Evolutionary conservation across 2,113 vertebrate genomes (phyloP).

Genomic region (Elgaria multicarinata): DNA sequence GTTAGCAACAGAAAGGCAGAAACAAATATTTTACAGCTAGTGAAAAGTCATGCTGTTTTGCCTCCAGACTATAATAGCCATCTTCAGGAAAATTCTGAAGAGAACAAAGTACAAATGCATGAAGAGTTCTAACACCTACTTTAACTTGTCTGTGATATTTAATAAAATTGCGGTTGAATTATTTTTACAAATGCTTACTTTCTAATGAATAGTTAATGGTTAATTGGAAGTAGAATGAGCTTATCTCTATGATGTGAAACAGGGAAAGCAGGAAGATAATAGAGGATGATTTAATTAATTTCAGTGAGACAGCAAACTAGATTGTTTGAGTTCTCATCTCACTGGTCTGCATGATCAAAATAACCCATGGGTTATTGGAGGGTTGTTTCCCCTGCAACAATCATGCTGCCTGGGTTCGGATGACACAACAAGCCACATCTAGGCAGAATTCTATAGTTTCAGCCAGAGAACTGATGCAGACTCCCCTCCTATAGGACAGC

Average conservation of each 20-base stretch:
- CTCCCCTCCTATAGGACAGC: neutral
- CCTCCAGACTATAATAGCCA: conserved; percentile 9
- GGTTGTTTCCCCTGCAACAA: too few species aligned
- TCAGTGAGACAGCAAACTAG: conserved; percentile 47
- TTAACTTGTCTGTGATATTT: conserved; percentile 10
- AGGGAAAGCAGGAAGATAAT: conserved; percentile 43
- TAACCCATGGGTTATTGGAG: too few species aligned
- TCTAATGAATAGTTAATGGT: conserved; percentile 32
- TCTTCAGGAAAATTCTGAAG: conserved; percentile 26
- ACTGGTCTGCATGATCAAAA: too few species aligned
- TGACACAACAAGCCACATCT: too few species aligned
- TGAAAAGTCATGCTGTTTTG: neutral
- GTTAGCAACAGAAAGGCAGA: conserved; percentile 25
- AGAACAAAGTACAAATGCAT: conserved; percentile 4
- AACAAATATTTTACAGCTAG: conserved; percentile 20
- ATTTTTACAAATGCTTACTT: conserved; percentile 48
- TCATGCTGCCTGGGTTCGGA: too few species aligned
- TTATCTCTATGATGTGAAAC: conserved; percentile 12
- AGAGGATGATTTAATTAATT: conserved; percentile 46
- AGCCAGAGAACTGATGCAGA: neutral
- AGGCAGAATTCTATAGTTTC: neutral
- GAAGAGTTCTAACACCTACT: conserved; percentile 13
- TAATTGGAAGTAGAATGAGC: conserved; percentile 21
- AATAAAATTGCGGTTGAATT: conserved; percentile 24
- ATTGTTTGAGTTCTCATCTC: conserved; percentile 43